Base-by-base conservation (phyloP, 2,797 vertebrate genomes). In the Bryconaethiops microstoma region DNA sequence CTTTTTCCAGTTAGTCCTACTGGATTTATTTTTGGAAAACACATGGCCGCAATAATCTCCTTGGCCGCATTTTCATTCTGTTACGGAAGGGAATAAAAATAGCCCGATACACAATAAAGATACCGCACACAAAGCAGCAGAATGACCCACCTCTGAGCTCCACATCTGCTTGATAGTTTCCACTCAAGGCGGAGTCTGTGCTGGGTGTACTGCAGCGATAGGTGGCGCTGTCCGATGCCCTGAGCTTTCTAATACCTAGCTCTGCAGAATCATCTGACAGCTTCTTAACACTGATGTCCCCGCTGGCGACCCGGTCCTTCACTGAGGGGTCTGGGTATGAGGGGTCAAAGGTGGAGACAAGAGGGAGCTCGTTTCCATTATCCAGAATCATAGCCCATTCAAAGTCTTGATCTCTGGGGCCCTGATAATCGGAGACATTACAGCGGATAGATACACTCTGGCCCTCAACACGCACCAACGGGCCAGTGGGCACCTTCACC, bases 151-250 rank as follows among this genome's bases (percentile, higher is more conserved):
- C 96, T 94, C 92, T 93, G 82, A 96, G 93, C 87, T 92, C 90
- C 77, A 96, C 94, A 5, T 88, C 91, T 42, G 91, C 95, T 60
- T 93, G 72, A 71, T 96, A 96, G 93, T 96, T 96, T 82, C 96
- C 96, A 76, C 91, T 93, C 85, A 94, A 83, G 0, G 91, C 90
- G 42, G 94, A 93, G 19, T 96, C 96, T 0, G 96, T 96, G 92
- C 95, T 96, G 79, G 95, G 94, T 0, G 96, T 96, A 1, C 91
- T 92, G 48, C 96, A 96, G 77, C 92, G 93, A 87, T 96, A 96
- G 81, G 74, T 85, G 67, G 94, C 94, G 77, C 95, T 92, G 85
- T 96, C 96, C 0, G 93, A 25, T 64, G 90, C 84, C 63, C 89
- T 90, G 70, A 95, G 89, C 13, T 90, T 92, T 84, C 81, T 92